Percentiles rank a stretch among this genome's conserved stretches.
Evolutionary conservation across 92 coral and sea anemone genomes (phyloP).

Genomic region (Paramuricea clavata): DNA sequence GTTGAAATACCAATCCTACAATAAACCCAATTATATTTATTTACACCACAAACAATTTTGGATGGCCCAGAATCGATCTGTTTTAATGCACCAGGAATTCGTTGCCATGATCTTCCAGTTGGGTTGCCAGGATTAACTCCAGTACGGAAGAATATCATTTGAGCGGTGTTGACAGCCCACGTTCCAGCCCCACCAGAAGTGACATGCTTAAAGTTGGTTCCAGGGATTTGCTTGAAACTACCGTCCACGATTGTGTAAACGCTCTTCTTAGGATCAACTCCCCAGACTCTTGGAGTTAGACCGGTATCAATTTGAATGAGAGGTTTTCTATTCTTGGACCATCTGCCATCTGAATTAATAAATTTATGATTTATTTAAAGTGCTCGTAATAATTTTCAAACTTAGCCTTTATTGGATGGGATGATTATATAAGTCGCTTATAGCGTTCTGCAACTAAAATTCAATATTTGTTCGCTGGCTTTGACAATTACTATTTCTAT

Average conservation of each 20-base stretch:
- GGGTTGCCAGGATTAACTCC: background rate
- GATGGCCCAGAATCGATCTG: constrained; percentile 38
- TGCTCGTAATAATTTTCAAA: background rate
- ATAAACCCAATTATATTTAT: background rate
- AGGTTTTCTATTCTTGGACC: constrained; percentile 6
- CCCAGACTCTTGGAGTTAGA: constrained; percentile 43
- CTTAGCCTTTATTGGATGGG: too few species aligned
- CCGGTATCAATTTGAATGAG: constrained; percentile 36
- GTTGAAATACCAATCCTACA: constrained; percentile 18
- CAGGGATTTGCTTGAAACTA: constrained; percentile 19
- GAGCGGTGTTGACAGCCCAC: constrained; percentile 11
- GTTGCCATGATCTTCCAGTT: constrained; percentile 4
- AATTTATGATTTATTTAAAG: background rate
- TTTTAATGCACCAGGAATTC: constrained; percentile 9
- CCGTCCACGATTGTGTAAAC: constrained; percentile 13
- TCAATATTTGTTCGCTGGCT: too few species aligned
- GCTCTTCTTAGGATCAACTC: background rate
- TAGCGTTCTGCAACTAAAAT: too few species aligned
- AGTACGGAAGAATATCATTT: background rate
- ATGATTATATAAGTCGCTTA: too few species aligned
- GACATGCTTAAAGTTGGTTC: background rate
- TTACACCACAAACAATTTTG: constrained; percentile 5
- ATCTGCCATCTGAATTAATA: constrained; percentile 5
- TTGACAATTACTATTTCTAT: too few species aligned
- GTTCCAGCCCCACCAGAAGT: constrained; percentile 1